A percentile compares a stretch with the other conserved stretches of the same genome.
Conservation (phyloP, 2,797 vertebrate species). For the Hemitrygon akajei region DNA sequence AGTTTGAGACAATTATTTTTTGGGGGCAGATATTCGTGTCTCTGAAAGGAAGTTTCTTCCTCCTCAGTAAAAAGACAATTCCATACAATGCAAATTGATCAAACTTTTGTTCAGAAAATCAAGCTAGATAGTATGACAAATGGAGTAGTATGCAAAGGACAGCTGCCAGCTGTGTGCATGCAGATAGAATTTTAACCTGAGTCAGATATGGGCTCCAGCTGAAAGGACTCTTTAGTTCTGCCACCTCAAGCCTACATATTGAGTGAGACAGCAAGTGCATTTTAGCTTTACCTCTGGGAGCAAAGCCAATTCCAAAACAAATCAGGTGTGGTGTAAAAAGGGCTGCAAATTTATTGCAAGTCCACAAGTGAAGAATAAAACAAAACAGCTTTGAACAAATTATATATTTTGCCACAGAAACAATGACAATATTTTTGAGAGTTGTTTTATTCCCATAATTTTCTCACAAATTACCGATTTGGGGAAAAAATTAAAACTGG, state of each 20-base stretch:
- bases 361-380: background rate
- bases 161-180: background rate
- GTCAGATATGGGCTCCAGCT: background rate
- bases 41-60: background rate
- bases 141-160: background rate
- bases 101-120: background rate
- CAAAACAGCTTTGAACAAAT: background rate
- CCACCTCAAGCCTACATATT: background rate
- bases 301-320: background rate
- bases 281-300: background rate
- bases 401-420: background rate
- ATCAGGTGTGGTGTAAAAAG: background rate
- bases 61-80: background rate
- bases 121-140: background rate
- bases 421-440: background rate
- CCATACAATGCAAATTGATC: background rate
- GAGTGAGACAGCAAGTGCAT: background rate
- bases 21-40: background rate
- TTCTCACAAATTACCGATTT: too few species aligned
- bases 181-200: background rate
- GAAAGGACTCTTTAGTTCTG: background rate
- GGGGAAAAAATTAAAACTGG: too few species aligned
- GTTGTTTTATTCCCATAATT: background rate
- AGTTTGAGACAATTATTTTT: background rate
- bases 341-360: background rate